These are phyloP conservation scores for Monochamus saltuarius DNA, from an alignment of 1,140 invertebrate genomes.

Conservation along the genomic window DNA sequence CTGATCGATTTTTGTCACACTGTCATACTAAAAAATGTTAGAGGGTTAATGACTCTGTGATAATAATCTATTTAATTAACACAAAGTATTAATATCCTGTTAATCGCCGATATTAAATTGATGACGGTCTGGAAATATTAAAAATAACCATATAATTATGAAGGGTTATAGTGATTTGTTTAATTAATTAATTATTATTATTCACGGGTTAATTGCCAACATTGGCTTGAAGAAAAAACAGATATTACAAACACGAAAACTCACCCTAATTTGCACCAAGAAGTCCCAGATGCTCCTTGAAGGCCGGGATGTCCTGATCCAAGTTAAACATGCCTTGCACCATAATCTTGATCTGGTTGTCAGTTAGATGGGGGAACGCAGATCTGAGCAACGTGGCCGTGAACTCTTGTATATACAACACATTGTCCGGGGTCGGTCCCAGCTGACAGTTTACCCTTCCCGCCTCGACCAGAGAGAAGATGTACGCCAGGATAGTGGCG, in stretches of 20 bases:
- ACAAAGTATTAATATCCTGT: no score
- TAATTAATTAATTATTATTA: no score
- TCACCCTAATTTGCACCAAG: conserved; percentile 97
- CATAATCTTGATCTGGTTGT: conserved; percentile 98
- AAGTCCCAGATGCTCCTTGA: conserved; percentile 99
- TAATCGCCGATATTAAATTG: no score
- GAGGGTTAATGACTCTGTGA: no score
- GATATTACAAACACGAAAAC: conserved; percentile 48
- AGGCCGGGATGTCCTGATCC: conserved; percentile 92
- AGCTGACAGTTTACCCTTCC: conserved; percentile 81
- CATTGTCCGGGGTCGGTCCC: conserved; percentile 69
- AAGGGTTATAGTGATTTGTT: no score
- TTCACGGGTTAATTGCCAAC: neutral
- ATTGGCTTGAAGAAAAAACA: neutral
- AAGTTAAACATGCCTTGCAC: conserved; percentile 98
- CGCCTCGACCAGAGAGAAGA: conserved; percentile 80
- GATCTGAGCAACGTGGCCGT: conserved; percentile 89
- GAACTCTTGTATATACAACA: conserved; percentile 86
- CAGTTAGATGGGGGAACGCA: conserved; percentile 91
- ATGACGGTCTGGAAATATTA: no score
- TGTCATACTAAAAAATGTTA: no score
- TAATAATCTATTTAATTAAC: no score
- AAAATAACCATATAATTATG: no score
- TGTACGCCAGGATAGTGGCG: conserved; percentile 93
- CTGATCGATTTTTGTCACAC: no score